phyloP scores from a whole-genome alignment of 2,113 vertebrate species.

The Gymnobelideus leadbeateri region DNA sequence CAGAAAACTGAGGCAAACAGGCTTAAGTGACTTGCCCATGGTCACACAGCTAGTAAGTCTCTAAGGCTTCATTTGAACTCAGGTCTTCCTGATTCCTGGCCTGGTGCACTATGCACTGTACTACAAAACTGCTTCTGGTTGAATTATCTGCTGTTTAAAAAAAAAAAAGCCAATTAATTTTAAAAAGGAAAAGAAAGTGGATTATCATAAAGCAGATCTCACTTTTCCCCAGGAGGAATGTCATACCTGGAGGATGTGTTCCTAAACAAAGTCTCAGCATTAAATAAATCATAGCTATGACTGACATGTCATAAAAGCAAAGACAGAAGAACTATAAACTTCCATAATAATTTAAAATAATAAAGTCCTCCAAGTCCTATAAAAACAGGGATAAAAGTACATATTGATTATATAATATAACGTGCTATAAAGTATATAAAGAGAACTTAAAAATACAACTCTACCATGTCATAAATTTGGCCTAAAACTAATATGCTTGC shows the following conservation, averaged over 20 bases:
- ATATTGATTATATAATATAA: background rate
- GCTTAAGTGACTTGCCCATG: background rate
- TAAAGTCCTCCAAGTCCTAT: background rate
- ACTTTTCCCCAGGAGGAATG: background rate
- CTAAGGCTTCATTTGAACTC: background rate
- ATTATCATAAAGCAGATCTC: background rate
- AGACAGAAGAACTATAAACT: background rate
- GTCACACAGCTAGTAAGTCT: background rate
- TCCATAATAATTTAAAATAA: background rate
- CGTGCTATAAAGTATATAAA: background rate
- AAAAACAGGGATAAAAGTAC: background rate
- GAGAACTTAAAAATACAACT: background rate
- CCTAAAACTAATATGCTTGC: background rate
- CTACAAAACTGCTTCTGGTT: background rate
- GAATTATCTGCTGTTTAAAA: background rate
- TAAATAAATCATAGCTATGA: background rate
- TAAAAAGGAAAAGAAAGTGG: background rate
- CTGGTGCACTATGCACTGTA: background rate
- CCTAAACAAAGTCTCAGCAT: background rate
- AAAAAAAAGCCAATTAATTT: background rate
- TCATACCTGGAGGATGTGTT: background rate
- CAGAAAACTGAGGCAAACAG: background rate
- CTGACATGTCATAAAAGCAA: background rate
- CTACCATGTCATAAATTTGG: background rate
- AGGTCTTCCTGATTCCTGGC: background rate